Base-by-base conservation (phyloP, 64 coral and sea anemone genomes). In the Acropora tenuis region DNA sequence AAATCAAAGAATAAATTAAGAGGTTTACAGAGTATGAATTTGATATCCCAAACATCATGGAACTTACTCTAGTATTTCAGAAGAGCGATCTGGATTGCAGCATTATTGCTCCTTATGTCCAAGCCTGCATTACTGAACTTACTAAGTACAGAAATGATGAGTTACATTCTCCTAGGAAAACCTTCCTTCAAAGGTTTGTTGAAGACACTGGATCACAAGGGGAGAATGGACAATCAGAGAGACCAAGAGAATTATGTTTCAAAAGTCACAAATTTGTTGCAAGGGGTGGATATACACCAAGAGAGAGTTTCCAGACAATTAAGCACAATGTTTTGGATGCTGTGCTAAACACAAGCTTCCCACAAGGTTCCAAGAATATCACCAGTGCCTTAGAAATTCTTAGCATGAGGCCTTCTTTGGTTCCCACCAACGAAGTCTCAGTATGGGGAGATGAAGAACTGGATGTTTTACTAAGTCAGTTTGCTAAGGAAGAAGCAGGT, bases 11-110 rank as follows among this genome's bases (percentile, higher is more conserved):
- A 71, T 90, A 81, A 48, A 11, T 90, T 47, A 90, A 90, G 46
- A 80, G 80, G 60, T 8, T 90, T 47, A 90, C 88, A 41, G 58
- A 81, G 47, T 90, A 65, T 90, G 88, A 81, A 44, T 81, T 90
- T 81, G 78, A 72, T 47, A 73, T 90, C 72, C 88, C 88, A 71
- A 59, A 69, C 15, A 41, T 90, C 5, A 90, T 81, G 77, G 76
- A 80, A 67, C 77, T 90, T 46, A 90, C 88, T 69, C 78, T 90
- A 43, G 80, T 90, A 47, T 90, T 80, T 90, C 88, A 90, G 49
- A 90, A 79, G 41, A 4, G 47, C 11, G 77, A 79, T 19, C 77
- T 79, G 47, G 45, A 79, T 41, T 79, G 77, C 77, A 50, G 77
- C 19, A 55, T 79, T 79, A 46, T 79, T 17, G 42, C 77, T 30